Evolutionary conservation across 2,113 vertebrate species (phyloP).

Genomic region (Scomber japonicus): DNA sequence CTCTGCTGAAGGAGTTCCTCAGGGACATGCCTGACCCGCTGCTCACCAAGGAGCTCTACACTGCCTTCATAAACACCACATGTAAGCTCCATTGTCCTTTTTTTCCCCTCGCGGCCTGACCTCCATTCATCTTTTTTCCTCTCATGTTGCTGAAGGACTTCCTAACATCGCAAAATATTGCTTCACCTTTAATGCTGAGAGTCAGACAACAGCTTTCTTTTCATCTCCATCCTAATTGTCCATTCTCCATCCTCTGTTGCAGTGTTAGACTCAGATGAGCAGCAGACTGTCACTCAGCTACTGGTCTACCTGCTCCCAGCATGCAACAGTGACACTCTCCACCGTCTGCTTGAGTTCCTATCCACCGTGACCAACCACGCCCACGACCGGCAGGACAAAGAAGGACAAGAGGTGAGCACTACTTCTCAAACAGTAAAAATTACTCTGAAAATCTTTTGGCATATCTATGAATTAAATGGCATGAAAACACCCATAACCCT

Average conservation of each 20-base stretch:
- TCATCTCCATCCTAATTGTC: too few species aligned
- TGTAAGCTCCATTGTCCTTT: constrained; percentile 75
- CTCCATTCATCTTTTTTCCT: not conserved
- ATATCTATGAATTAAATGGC: not conserved
- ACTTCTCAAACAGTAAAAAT: not conserved
- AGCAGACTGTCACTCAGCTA: constrained; percentile 88
- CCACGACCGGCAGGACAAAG: constrained; percentile 88
- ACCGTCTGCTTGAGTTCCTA: constrained; percentile 93
- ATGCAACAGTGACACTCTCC: constrained; percentile 96
- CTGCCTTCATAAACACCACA: constrained; percentile 94
- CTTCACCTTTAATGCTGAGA: too few species aligned
- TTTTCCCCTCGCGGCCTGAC: not conserved
- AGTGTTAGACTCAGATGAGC: constrained; percentile 93
- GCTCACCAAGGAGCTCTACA: constrained; percentile 95
- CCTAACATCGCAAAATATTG: too few species aligned
- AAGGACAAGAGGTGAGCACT: constrained; percentile 88
- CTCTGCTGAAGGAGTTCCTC: constrained; percentile 95
- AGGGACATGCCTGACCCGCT: constrained; percentile 96
- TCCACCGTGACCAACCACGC: constrained; percentile 92
- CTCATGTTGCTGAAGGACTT: too few species aligned
- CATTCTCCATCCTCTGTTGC: constrained; percentile 52
- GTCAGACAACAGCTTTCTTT: not conserved
- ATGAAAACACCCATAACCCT: not conserved
- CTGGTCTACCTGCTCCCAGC: constrained; percentile 96
- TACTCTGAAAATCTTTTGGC: not conserved